Base-by-base conservation (phyloP, 2,113 vertebrate genomes). In the Tachysurus fulvidraco region DNA sequence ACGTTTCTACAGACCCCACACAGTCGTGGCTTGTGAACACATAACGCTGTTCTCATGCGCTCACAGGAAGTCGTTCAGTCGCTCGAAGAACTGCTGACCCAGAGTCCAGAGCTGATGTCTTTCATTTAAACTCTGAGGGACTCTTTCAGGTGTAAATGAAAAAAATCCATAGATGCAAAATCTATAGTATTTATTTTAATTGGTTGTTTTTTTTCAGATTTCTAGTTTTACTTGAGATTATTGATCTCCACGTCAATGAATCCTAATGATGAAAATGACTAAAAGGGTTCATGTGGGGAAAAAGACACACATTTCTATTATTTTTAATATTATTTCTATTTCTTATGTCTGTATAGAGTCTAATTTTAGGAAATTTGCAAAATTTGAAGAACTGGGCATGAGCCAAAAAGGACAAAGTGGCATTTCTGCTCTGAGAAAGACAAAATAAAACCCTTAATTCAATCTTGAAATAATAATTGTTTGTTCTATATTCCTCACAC, bases 1-100 rank as follows among this genome's bases (percentile, higher is more conserved):
- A 52, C 41, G 41, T 64, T 67, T 73, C 1, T 86, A 14, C 16
- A 74, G 79, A 86, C 65, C 85, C 36, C 69, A 25, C 21, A n/a
- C 21, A 25, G 2, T 30, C 71, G 52, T 17, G 64, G 28, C 76
- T 64, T 65, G 55, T 17, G 8, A 23, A 36, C 25, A 28, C 19
- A 57, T 4, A 41, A 12, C n/a, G 8, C 5, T 11, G 67, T 25
- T 60, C 52, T 79, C 14, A 16, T 0, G 44, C 19, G 3, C 1
- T 55, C 19, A n/a, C 44, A 82, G 52, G 64, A 86, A 81, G 54
- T 59, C 10, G 0, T 21, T 52, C 36, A 1, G 8, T 28, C 16
- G 13, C 59, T 52, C 65, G 52, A 85, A 1, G 23, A 25, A 71
- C 1, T 28, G 52, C 25, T 21, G 78, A 21, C 62, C 64, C 17